Percentiles rank a stretch among this genome's conserved stretches.
Evolutionary conservation across 2,797 vertebrate genomes (phyloP).

Genomic region (Cyclopterus lumpus): DNA sequence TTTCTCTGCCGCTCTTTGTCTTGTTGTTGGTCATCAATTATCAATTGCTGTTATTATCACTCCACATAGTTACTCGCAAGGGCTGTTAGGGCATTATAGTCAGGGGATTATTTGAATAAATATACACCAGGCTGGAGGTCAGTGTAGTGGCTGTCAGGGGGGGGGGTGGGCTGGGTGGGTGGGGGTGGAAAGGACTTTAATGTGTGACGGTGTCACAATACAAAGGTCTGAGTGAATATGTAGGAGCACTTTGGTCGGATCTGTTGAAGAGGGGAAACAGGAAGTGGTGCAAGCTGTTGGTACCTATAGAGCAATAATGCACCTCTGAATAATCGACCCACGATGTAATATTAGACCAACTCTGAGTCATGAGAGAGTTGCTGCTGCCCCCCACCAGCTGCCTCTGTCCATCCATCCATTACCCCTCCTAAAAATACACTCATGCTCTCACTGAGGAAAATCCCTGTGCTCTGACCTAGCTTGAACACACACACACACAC

Average conservation of each 20-base stretch:
- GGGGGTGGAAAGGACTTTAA: background rate
- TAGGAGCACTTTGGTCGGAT: background rate
- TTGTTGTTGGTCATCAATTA: background rate
- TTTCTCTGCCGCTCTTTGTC: background rate
- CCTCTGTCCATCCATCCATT: constrained; percentile 77
- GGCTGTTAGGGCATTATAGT: background rate
- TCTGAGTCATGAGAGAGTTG: constrained; percentile 73
- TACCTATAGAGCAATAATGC: constrained; percentile 13
- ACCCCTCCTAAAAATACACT: constrained; percentile 80
- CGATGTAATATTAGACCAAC: constrained; percentile 66
- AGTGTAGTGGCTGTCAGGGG: background rate
- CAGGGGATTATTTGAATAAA: constrained; percentile 15
- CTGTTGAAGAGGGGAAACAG: background rate
- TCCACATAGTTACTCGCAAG: background rate
- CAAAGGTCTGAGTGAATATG: too few relatives aligned
- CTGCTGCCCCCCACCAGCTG: constrained; percentile 76
- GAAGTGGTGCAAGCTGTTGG: background rate
- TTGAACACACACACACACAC: constrained; percentile 37
- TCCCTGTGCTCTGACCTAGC: constrained; percentile 65
- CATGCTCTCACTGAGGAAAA: constrained; percentile 79
- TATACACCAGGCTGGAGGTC: background rate
- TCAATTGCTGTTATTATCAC: background rate
- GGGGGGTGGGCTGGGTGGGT: background rate
- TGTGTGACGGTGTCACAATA: background rate
- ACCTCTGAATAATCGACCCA: constrained; percentile 6